Base-by-base conservation (phyloP, 2,888 invertebrate genomes). In the Tuta absoluta region DNA sequence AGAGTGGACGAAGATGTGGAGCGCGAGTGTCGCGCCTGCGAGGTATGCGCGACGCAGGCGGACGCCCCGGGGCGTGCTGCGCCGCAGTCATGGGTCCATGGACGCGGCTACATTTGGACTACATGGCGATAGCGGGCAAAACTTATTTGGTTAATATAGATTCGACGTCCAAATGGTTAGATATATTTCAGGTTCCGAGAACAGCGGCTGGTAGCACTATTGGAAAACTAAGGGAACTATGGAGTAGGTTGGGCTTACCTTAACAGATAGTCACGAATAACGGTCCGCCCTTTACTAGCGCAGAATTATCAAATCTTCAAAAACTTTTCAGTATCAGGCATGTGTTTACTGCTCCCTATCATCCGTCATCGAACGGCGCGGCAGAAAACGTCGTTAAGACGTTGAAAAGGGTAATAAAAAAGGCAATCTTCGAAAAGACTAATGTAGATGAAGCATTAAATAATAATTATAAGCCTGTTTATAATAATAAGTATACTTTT, bases 331-430 rank as follows among this genome's bases (percentile, higher is more conserved):
- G 71, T 0, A 67, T 74, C 5, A 17, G 66, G 4, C 70, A 72
- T 10, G 56, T 64, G 0, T 72, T 72, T 58, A 67, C 71, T 0
- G 65, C 72, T 2, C 68, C 67, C 0, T 71, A 73, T n/a, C 70
- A 73, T 38, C 72, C 71, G 0, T 58, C 72, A 0, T 69, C 68
- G 0, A 73, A 73, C 19, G 71, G 70, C 7, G 66, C 67, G 0
- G 72, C 70, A 0, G 70, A 72, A 65, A 71, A 71, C 45, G 68
- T 69, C 0, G 71, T 72, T 0, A 62, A 53, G 14, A 68, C 59
- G 3, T 17, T 64, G 14, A 69, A 70, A 58, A 63, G 60, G 17
- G 71, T 65, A 2, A 67, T 70, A 10, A 67, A 68, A 63, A 72
- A 71, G 41, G 72, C 71, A 0, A 2, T 66, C 21, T 19, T 21